Percentiles rank a stretch among this genome's conserved stretches.
Conservation (phyloP, 1,140 invertebrate species). For the Dysdera silvatica region DNA sequence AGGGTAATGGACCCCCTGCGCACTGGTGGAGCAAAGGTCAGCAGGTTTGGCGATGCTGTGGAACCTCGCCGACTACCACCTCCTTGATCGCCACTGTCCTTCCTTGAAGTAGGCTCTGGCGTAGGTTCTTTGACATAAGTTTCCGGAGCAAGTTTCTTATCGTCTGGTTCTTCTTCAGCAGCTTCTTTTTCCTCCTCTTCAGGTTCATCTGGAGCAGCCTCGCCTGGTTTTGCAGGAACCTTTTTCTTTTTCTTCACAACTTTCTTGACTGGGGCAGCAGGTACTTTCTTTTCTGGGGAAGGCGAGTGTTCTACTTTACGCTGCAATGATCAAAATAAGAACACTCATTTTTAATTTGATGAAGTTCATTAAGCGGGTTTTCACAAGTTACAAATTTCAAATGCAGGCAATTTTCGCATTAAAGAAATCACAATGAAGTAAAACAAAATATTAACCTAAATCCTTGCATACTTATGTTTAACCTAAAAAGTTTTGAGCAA, state of each 20-base stretch:
- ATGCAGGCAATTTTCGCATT: too few species aligned
- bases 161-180: constrained; percentile 39
- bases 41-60: neutral
- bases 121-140: constrained; percentile 33
- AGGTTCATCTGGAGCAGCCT: neutral
- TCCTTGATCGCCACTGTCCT: constrained; percentile 16
- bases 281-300: too few species aligned
- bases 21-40: constrained; percentile 1
- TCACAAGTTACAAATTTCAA: too few species aligned
- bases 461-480: too few species aligned
- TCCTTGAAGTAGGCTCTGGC: constrained; percentile 25
- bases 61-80: constrained; percentile 29
- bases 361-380: too few species aligned
- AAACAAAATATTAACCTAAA: too few species aligned
- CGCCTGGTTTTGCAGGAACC: constrained; percentile 8
- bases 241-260: constrained; percentile 23
- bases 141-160: constrained; percentile 25
- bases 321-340: too few species aligned
- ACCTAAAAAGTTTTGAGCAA: too few species aligned
- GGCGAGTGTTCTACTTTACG: too few species aligned
- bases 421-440: too few species aligned
- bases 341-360: too few species aligned
- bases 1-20: constrained; percentile 32
- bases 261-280: constrained; percentile 30
- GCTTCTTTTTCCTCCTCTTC: constrained; percentile 32